Conservation (phyloP, 2,113 vertebrate genomes). For the Regulus satrapa region DNA sequence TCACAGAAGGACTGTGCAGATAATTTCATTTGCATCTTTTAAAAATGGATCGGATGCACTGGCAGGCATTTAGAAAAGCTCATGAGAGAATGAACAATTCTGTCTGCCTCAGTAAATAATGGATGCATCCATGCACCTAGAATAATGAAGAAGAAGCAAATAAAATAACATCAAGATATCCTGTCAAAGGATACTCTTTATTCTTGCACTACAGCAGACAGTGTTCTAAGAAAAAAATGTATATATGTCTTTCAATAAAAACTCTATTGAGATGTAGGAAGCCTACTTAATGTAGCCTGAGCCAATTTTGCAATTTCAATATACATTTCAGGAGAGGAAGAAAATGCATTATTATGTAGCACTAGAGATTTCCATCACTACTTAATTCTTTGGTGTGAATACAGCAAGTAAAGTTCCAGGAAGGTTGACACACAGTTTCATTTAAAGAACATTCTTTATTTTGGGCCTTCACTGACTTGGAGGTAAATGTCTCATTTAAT, state of each 20-base stretch:
- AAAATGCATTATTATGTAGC: neutral
- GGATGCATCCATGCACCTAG: neutral
- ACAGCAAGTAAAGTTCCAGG: neutral
- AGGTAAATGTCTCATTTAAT: neutral
- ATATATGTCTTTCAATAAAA: neutral
- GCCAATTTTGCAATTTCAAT: neutral
- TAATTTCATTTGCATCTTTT: constrained; percentile 14
- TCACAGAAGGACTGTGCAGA: neutral
- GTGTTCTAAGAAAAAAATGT: neutral
- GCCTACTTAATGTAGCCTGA: neutral
- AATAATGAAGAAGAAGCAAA: constrained; percentile 5
- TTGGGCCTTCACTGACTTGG: neutral
- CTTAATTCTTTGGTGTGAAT: neutral
- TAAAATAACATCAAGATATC: neutral
- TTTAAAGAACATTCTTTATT: neutral
- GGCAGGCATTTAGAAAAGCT: neutral
- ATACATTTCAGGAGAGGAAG: neutral
- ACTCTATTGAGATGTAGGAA: neutral
- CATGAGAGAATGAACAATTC: neutral
- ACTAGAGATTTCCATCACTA: neutral
- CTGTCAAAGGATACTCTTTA: neutral
- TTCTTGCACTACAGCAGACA: neutral
- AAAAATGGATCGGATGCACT: neutral
- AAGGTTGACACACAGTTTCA: neutral
- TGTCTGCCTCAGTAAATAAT: neutral